Base-by-base conservation (phyloP, 2,113 vertebrate genomes). In the Stegostoma tigrinum region DNA sequence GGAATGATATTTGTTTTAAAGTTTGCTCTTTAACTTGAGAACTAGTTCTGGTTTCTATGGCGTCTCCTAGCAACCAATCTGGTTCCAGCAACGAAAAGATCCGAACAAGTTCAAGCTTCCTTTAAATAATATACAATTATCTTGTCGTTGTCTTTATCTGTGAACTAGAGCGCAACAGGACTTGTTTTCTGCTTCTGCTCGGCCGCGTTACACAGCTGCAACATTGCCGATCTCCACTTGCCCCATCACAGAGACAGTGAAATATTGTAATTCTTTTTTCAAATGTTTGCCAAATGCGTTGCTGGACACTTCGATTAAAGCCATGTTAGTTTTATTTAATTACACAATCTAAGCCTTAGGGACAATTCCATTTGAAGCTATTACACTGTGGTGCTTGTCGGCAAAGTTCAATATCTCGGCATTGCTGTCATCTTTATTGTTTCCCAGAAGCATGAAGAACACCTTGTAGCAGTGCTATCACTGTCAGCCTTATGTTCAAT, bases 1-100 rank as follows among this genome's bases (percentile, higher is more conserved):
- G 96, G 97, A 97, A 98, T 98, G 97, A 97, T 98, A 98, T 99
- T 99, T 98, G 97, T 97, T 97, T 98, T 98, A 97, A 98, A 98
- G 98, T 97, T 97, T 98, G 97, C 97, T 97, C 97, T 97, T 97
- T 97, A 97, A 96, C 97, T 5, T 96, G 97, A 97, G 97, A 97
- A 97, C 97, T 96, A 97, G 96, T 97, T 97, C 97, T 97, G 97
- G 96, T 97, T 97, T 97, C 97, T 97, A 96, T 97, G 96, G 78
- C 96, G 96, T 97, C 96, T 97, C 96, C 96, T 96, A 38, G 96
- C 96, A 97, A 97, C 93, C 38, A 19, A 48, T 95, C 67, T 72
- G 67, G 94, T 48, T 68, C 45, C 27, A 94, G 91, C 91, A 95
- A 42, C 93, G 23, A 95, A 72, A 95, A 66, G 45, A 95, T 52